Evolutionary conservation across 2,113 vertebrate genomes (phyloP).

Genomic region (Glaucidium brasilianum): DNA sequence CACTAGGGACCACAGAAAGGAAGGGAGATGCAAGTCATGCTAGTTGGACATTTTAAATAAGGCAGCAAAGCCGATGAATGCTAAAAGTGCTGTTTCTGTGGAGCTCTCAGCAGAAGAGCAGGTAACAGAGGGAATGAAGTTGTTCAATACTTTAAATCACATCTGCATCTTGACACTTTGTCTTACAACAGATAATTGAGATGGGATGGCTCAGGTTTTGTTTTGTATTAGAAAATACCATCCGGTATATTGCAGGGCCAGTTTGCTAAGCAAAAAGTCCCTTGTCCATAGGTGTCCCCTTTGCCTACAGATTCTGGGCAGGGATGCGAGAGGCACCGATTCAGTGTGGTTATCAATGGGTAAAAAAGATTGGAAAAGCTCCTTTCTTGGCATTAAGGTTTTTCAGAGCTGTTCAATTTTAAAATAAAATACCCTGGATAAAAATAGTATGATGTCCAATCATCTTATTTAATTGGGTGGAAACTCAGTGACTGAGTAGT

Average conservation of each 20-base stretch:
- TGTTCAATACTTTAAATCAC: neutral
- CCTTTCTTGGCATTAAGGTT: neutral
- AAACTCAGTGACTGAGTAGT: neutral
- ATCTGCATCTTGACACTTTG: neutral
- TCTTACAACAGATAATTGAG: neutral
- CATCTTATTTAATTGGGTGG: neutral
- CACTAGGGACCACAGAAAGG: neutral
- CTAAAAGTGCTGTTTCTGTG: neutral
- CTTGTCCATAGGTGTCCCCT: fast-evolving
- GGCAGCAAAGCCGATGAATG: neutral
- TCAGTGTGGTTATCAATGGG: neutral
- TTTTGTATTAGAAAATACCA: neutral
- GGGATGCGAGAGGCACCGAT: neutral
- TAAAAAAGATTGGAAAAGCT: neutral
- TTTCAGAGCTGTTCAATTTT: neutral
- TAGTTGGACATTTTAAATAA: neutral
- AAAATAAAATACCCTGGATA: neutral
- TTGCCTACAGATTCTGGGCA: neutral
- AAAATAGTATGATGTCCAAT: neutral
- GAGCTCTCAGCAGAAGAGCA: neutral
- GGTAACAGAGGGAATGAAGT: neutral
- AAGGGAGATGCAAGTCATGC: neutral
- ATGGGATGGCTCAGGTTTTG: neutral
- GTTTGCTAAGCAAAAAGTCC: neutral
- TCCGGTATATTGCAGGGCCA: neutral